phyloP scores from a whole-genome alignment of 2,113 vertebrate species.

The Phylloscopus trochiloides region DNA sequence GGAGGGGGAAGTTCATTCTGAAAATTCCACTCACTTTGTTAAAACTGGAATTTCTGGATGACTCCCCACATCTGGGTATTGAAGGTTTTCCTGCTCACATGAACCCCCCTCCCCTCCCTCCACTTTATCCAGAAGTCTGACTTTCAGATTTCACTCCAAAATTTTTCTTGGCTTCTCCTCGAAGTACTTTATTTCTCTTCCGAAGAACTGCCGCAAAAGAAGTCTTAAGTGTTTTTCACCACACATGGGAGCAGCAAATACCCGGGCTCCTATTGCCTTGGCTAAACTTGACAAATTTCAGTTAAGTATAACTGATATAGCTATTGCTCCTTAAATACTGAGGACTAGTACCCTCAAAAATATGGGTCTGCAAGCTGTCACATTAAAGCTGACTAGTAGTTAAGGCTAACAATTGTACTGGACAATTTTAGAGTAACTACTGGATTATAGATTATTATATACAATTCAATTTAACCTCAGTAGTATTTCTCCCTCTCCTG shows the following conservation, averaged over 20 bases:
- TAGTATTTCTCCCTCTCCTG: neutral
- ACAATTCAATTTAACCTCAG: neutral
- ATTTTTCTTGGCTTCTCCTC: neutral
- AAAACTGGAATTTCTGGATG: constrained; percentile 31
- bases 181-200: neutral
- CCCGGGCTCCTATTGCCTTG: neutral
- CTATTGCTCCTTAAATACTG: neutral
- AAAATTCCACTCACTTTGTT: neutral
- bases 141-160: neutral
- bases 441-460: neutral
- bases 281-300: neutral
- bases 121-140: neutral
- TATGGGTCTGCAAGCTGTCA: neutral
- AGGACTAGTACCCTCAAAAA: neutral
- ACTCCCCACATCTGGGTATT: neutral
- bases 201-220: neutral
- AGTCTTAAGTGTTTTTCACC: neutral
- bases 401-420: neutral
- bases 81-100: neutral
- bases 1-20: neutral
- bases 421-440: neutral
- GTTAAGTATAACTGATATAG: neutral
- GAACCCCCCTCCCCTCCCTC: fast-evolving
- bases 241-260: neutral
- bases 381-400: neutral